Percentiles rank a stretch among this genome's conserved stretches.
Conservation (phyloP, 2,888 invertebrate species). For the Latheticus oryzae region DNA sequence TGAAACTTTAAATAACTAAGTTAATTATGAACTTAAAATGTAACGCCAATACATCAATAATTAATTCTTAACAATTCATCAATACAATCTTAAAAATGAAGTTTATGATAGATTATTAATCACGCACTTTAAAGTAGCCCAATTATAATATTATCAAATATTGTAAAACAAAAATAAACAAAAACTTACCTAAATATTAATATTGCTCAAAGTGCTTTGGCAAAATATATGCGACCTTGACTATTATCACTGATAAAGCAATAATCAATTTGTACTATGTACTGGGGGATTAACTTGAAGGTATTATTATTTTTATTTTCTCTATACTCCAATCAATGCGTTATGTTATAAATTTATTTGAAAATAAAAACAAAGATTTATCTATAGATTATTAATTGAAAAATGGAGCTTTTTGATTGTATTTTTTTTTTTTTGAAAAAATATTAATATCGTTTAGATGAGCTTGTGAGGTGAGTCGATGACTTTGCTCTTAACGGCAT, state of each 20-base stretch:
- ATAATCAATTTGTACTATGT: constrained; percentile 41
- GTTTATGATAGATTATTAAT: constrained; percentile 8
- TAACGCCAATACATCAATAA: constrained; percentile 7
- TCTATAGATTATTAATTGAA: too few relatives aligned
- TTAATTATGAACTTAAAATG: constrained; percentile 7
- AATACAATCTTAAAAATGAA: constrained; percentile 2
- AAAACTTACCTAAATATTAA: constrained; percentile 17
- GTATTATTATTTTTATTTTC: constrained; percentile 23
- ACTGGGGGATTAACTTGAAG: constrained; percentile 35
- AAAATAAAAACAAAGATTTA: too few relatives aligned
- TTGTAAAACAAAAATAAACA: constrained; percentile 30
- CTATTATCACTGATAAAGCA: constrained; percentile 39
- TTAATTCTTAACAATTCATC: constrained; percentile 12
- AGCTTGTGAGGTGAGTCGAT: constrained; percentile 60
- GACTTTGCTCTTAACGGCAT: constrained; percentile 64
- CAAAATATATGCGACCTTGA: constrained; percentile 38
- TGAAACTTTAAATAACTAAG: constrained; percentile 15
- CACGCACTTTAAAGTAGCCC: constrained; percentile 14
- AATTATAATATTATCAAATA: constrained; percentile 33
- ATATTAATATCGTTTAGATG: constrained; percentile 50
- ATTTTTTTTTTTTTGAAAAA: constrained; percentile 1
- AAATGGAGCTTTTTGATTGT: not conserved
- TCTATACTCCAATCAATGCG: too few relatives aligned
- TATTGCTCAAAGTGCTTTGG: constrained; percentile 25
- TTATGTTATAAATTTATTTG: too few relatives aligned